Evolutionary conservation across 2,113 vertebrate genomes (phyloP), one percentile per base, ranked within the genome.

Genomic region (Sakesphorus luctuosus): DNA sequence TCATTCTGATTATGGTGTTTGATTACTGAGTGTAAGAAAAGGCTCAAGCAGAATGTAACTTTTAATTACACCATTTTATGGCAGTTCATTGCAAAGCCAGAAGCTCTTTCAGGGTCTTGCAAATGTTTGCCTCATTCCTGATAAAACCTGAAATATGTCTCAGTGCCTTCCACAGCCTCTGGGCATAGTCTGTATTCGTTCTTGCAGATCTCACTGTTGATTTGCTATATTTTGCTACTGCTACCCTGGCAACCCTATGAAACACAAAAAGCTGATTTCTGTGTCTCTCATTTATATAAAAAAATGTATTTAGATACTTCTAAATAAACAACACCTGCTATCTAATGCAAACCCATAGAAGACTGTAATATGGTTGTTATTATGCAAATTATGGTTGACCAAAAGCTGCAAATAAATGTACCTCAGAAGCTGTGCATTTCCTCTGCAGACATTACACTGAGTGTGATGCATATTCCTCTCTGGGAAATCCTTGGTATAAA

Each of bases 21-120:
- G 95, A 97, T 97, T 92, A 93, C 72, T 24, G 79, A 68, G 90
- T 84, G 61, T 83, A 89, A 97, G n/a, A 95, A 95, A 87, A 81
- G 43, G 73, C 95, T 97, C 89, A 92, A 87, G 77, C 44, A 69
- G 76, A 96, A 95, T 68, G 77, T 81, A 96, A 93, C 94, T 96
- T 97, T 96, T 97, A 96, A 95, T 95, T 93, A 96, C 50, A 93
- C 63, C 31, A 26, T 75, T 97, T 95, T 90, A 90, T 75, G 94
- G 90, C 53, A 87, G 58, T 84, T 96, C 89, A 89, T 65, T 93
- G 84, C 8, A 49, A 96, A 96, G 69, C 55, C 79, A 96, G 86
- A 73, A 92, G 85, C 67, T 91, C 38, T 83, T 96, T 89, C 78
- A 91, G 84, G 69, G 84, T 44, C 3, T 2, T 84, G 88, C 86